Percentiles rank a stretch among this genome's conserved stretches.
Conservation (phyloP, 1,140 invertebrate species). For the Ostrea edulis region DNA sequence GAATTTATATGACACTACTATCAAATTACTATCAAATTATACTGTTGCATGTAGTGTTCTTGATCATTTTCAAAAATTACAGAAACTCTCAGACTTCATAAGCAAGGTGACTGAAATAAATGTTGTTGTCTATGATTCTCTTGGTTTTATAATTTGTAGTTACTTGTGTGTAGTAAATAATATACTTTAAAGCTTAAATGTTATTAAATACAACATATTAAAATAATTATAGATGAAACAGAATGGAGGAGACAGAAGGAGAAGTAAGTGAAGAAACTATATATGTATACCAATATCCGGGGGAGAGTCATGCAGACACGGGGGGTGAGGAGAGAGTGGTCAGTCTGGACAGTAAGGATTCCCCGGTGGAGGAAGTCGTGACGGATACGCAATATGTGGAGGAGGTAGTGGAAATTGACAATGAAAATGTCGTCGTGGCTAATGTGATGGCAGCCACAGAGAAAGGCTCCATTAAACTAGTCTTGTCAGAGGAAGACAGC, state of each 20-base stretch:
- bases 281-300: background rate
- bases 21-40: too few species aligned
- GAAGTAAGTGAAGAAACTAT: background rate
- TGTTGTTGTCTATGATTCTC: too few species aligned
- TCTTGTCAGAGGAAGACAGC: background rate
- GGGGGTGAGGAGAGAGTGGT: background rate
- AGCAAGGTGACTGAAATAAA: too few species aligned
- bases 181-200: too few species aligned
- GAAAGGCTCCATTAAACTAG: constrained; percentile 17
- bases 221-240: constrained; percentile 19
- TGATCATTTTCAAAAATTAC: too few species aligned
- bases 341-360: background rate
- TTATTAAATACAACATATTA: background rate
- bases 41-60: too few species aligned
- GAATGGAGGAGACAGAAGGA: background rate
- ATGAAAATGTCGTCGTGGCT: constrained; percentile 1
- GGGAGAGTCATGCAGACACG: background rate
- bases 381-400: background rate
- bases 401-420: constrained; percentile 21
- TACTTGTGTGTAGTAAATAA: too few species aligned
- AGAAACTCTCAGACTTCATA: too few species aligned
- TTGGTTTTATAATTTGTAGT: too few species aligned
- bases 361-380: background rate
- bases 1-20: too few species aligned
- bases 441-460: constrained; percentile 6